Conservation (phyloP, 2,888 invertebrate genomes). For the Caenorhabditis sp. region DNA sequence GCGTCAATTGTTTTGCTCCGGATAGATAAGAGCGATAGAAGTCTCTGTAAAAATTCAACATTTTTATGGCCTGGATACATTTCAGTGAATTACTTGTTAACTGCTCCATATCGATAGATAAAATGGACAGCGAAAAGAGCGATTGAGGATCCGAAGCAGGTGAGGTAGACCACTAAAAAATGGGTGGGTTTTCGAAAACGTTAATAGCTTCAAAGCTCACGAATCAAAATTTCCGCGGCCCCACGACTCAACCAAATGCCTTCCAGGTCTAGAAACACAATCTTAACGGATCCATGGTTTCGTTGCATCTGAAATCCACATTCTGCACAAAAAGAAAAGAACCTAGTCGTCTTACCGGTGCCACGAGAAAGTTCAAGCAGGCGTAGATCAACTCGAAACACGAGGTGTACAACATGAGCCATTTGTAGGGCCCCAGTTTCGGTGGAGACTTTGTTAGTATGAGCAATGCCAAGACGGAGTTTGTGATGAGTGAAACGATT, state of each 20-base stretch:
- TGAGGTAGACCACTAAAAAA: slow-evolving; percentile 19
- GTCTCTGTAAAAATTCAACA: background rate
- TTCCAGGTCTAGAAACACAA: slow-evolving; percentile 10
- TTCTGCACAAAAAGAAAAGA: background rate
- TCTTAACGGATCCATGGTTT: background rate
- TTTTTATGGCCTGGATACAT: background rate
- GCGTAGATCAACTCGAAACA: background rate
- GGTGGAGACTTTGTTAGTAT: slow-evolving; percentile 5
- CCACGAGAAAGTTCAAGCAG: background rate
- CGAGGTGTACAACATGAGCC: slow-evolving; percentile 3
- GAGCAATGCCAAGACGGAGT: background rate
- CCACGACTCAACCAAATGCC: background rate
- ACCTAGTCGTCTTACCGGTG: slow-evolving; percentile 4
- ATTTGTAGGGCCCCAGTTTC: slow-evolving; percentile 6
- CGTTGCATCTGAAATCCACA: background rate
- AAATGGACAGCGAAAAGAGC: slow-evolving; percentile 32
- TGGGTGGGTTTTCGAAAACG: background rate
- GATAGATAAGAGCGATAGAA: background rate
- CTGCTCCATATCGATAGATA: slow-evolving; percentile 26
- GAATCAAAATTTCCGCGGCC: background rate
- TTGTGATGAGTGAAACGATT: background rate
- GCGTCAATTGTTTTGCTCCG: background rate
- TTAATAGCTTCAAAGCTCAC: background rate
- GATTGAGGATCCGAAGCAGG: slow-evolving; percentile 23
- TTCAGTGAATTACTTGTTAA: background rate